Conservation (phyloP, 35 echinoderm and acorn worm species). For the Chiridota heheva region DNA sequence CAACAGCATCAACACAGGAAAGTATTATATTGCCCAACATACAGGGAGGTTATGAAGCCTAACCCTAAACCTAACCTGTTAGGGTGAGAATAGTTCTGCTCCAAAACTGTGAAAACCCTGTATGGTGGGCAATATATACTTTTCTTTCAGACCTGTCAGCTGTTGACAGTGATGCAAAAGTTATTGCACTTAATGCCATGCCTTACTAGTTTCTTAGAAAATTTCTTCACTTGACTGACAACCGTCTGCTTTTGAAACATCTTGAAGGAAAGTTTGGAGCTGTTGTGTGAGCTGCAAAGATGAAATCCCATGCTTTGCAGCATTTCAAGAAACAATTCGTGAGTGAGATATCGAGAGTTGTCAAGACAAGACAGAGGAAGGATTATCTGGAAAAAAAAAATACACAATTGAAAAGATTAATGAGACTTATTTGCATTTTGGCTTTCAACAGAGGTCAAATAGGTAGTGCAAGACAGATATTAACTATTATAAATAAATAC, state of each 20-base stretch:
- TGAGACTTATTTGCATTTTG: not conserved
- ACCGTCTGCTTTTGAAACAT: conserved; percentile 62
- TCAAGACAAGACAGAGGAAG: conserved; percentile 80
- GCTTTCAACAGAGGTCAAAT: too few species aligned
- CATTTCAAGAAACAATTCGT: conserved; percentile 63
- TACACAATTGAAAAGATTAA: conserved; percentile 17
- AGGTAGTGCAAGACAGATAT: too few species aligned
- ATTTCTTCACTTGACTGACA: conserved; percentile 27
- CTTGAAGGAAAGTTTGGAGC: conserved; percentile 71
- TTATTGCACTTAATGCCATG: conserved; percentile 83
- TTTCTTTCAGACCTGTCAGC: too few species aligned
- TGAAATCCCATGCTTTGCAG: conserved; percentile 69
- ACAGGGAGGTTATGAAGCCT: too few species aligned
- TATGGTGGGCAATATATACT: too few species aligned
- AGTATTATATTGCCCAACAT: too few species aligned
- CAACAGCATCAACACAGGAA: too few species aligned
- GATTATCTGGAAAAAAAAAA: conserved; percentile 56
- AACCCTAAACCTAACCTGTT: too few species aligned
- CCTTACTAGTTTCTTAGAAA: conserved; percentile 56
- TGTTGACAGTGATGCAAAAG: conserved; percentile 64
- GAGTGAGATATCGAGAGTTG: conserved; percentile 78
- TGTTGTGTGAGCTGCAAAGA: conserved; percentile 55
- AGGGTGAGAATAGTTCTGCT: too few species aligned
- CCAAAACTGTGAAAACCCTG: too few species aligned
- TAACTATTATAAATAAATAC: too few species aligned